Evolutionary conservation across 2,888 invertebrate genomes (phyloP), one percentile per base, ranked within the genome.

Genomic region (Leptarthrus brevirostris): DNA sequence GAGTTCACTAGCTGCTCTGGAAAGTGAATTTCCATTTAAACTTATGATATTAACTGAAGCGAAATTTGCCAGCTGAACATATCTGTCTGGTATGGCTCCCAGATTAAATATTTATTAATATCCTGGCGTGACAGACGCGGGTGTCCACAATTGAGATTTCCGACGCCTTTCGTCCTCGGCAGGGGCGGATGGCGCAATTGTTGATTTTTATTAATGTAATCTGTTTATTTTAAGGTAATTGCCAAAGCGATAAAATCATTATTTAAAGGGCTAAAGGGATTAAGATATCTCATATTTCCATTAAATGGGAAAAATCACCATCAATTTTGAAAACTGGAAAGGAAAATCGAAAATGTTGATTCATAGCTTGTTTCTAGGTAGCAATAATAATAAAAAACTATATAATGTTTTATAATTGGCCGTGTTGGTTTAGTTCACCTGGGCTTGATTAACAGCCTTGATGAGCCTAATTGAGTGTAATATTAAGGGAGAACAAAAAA

Each of bases 11-110:
- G 18, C 52, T 52, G 20, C 8, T 20, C 18, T 6, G 18, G 18
- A 52, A 20, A 52, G 52, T 10, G 16, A 52, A 52, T 52, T 52
- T 52, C 22, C 20, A 52, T 52, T 52, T 6, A 22, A 22, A 52
- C 52, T 52, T 52, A 20, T 20, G 52, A 10, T 52, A 20, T 52
- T 52, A 52, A 52, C 52, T 8, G 52, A n/a, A 40, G 12, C 40
- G 8, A 3, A 40, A 40, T 40, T 6, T 12, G 40, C 40, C 40
- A 3, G n/a, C 12, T 40, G 40, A 40, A 40, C n/a, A n/a, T n/a
- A 40, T 40, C 40, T n/a, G 3, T 12, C 40, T n/a, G 40, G 40
- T n/a, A n/a, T n/a, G n/a, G n/a, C 3, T 40, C 40, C 6, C 40
- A 12, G 40, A 40, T 40, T 40, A 40, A 40, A 40, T 40, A 40